Conservation (phyloP, 2,888 invertebrate species). For the Caenorhabditis imperialis region DNA sequence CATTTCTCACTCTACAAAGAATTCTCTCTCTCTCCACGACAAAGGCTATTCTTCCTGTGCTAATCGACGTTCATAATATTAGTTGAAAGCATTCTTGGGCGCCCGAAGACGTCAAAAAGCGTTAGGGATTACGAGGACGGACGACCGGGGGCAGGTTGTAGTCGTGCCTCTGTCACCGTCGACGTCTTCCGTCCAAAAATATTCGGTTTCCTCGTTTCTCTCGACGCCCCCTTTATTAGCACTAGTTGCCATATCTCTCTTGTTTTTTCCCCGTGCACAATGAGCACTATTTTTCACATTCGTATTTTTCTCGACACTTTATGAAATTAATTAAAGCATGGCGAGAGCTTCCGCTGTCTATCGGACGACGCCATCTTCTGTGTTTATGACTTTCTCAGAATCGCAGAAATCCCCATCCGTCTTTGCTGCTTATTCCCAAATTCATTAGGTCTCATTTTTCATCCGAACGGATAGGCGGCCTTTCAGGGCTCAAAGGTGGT, state of each 20-base stretch:
- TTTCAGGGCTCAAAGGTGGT: too few relatives aligned
- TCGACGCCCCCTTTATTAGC: constrained; percentile 30
- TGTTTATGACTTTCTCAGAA: constrained; percentile 1
- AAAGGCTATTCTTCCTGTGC: constrained; percentile 14
- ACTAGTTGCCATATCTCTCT: constrained; percentile 9
- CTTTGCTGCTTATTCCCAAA: background rate
- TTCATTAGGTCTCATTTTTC: constrained; percentile 28
- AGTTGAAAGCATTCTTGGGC: constrained; percentile 8
- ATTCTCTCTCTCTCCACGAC: background rate
- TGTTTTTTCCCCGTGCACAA: constrained; percentile 24
- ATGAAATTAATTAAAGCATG: constrained; percentile 44
- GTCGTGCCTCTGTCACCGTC: constrained; percentile 9
- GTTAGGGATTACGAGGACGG: constrained; percentile 46
- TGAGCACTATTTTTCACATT: background rate
- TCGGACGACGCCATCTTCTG: background rate
- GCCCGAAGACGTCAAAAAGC: constrained; percentile 35
- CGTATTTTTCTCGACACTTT: constrained; percentile 3
- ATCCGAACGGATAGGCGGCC: background rate
- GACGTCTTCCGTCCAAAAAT: constrained; percentile 13
- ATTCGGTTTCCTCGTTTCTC: constrained; percentile 17
- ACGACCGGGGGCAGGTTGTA: constrained; percentile 16
- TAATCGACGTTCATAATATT: constrained; percentile 28
- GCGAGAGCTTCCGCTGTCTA: background rate
- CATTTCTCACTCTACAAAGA: constrained; percentile 2
- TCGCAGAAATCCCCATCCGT: background rate